Base-by-base conservation (phyloP, 2,888 invertebrate genomes). In the Dasypolia templi region DNA sequence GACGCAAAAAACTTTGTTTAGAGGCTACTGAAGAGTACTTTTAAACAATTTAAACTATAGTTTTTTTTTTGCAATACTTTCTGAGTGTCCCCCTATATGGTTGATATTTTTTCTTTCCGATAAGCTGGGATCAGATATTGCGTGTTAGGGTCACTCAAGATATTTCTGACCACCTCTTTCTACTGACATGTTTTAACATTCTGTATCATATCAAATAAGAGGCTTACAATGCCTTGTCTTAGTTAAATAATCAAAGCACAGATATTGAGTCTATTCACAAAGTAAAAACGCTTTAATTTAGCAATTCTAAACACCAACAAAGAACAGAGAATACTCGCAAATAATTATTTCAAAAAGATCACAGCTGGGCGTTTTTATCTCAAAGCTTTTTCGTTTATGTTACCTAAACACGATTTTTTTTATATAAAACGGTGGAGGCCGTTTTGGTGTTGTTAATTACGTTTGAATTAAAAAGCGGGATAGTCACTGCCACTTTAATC, bases 391-490 rank as follows among this genome's bases (percentile, higher is more conserved):
- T 49, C n/a, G 12, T 75, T 77, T 70, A 69, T 63, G 51, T 42
- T 14, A 44, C 22, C 26, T 56, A 70, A 71, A 42, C 58, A 72
- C 46, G 59, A 68, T 56, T 66, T 81, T 77, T 56, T 67, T 65
- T 68, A 77, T 77, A 70, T 73, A 46, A 81, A 68, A 78, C 67
- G 63, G 26, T 46, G 64, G 42, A 49, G 55, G 58, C 39, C 19
- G 26, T 71, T 78, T 61, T 64, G 61, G 51, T 66, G 49, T 55
- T 73, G 64, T 71, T 79, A 77, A 82, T 80, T 75, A 80, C 55
- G 55, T 80, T 81, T 72, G 63, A 64, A 71, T 79, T 75, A 66
- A 79, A 75, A 68, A 26, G 62, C 65, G 19, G 55, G 51, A 61
- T 22, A 56, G 58, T 70, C 69, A 55, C 49, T 62, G 49, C 49